These are phyloP conservation scores for Nyctalus aviator DNA, from an alignment of 2,797 vertebrate species.

Conservation along the genomic window DNA sequence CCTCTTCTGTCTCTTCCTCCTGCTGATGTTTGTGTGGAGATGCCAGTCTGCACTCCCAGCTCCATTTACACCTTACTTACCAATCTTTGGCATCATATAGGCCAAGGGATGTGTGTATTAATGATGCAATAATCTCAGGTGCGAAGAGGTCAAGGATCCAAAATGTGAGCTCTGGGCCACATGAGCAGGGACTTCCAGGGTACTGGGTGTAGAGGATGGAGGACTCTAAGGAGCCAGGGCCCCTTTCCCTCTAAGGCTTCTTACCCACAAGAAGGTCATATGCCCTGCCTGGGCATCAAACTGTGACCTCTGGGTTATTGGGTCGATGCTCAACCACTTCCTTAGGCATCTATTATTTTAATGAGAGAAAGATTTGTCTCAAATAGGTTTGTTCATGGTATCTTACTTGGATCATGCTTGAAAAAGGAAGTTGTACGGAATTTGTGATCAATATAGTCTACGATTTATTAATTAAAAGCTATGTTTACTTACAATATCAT, in stretches of 20 bases:
- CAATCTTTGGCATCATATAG: neutral
- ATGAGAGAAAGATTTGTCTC: neutral
- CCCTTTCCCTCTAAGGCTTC: neutral
- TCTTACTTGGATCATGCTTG: neutral
- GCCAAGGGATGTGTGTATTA: neutral
- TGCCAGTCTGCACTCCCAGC: neutral
- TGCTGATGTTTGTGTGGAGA: neutral
- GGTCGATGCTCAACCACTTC: too few species aligned
- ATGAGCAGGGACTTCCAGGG: neutral
- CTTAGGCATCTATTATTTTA: neutral
- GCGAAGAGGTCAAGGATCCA: neutral
- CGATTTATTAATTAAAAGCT: slow-evolving; percentile 6
- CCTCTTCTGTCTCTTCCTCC: neutral
- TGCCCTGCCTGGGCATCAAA: too few species aligned
- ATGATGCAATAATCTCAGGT: neutral
- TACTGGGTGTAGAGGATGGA: neutral
- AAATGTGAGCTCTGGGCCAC: neutral
- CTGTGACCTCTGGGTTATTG: too few species aligned
- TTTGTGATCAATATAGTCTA: neutral
- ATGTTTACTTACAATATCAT: neutral
- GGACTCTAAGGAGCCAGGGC: neutral
- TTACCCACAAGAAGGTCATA: neutral
- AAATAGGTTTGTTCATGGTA: neutral
- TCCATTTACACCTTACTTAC: neutral
- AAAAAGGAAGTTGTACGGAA: neutral